A percentile compares a stretch with the other conserved stretches of the same genome.
Evolutionary conservation across 2,113 vertebrate species (phyloP).

Genomic region (Rhipidura dahli): DNA sequence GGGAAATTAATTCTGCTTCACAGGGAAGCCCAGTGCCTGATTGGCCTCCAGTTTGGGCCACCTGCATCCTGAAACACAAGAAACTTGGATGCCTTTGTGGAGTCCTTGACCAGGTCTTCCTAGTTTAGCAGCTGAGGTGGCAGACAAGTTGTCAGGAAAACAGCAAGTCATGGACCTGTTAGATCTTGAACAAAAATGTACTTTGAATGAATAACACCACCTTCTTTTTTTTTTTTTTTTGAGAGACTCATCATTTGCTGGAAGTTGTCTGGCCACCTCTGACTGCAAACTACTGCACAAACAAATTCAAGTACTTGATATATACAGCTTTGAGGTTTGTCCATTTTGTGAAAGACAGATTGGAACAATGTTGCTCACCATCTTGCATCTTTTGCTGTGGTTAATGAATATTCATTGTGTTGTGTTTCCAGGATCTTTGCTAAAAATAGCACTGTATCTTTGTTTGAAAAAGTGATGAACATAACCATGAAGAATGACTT

Average conservation of each 20-base stretch:
- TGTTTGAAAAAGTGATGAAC: constrained; percentile 10
- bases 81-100: not conserved
- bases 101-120: not conserved
- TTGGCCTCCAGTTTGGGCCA: not conserved
- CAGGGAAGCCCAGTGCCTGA: not conserved
- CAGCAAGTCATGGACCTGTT: not conserved
- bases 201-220: not conserved
- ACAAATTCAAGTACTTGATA: not conserved
- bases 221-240: not conserved
- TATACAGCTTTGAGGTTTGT: not conserved
- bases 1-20: not conserved
- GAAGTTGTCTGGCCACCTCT: not conserved
- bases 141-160: not conserved
- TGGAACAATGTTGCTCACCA: not conserved
- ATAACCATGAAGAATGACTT: not conserved
- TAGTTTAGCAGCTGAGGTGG: not conserved
- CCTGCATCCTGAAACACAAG: not conserved
- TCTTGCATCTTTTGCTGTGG: not conserved
- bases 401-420: constrained; percentile 22
- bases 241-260: not conserved
- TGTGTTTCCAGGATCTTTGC: constrained; percentile 19
- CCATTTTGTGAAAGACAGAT: not conserved
- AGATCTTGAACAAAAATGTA: not conserved
- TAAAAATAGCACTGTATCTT: not conserved
- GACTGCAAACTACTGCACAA: not conserved